Evolutionary conservation across 2,113 vertebrate species (phyloP), one percentile per base, ranked within the genome.

Genomic region (Charina bottae): DNA sequence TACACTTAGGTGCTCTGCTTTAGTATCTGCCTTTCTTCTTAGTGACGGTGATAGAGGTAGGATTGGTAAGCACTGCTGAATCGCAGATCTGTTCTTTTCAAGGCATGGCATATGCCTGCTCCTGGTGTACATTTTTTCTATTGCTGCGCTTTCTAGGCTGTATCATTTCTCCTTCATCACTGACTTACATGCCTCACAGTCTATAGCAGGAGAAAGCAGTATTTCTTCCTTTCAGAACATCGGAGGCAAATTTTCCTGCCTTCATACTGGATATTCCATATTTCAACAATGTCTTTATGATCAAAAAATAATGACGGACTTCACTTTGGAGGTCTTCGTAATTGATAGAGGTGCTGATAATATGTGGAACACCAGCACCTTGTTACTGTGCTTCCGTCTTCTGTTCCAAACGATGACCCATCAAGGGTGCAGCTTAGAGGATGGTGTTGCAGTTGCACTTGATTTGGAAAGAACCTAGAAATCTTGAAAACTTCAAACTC

Each of bases 121-220:
- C 90, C 84, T n/a, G 17, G 0, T 42, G 59, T 92, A 33, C 64
- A 53, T 42, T 91, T 9, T 2, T n/a, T 19, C 28, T 21, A 42
- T 17, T 64, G 83, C n/a, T 21, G 2, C 12, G 87, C 88, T 87
- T 91, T 56, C 91, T 93, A 92, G 88, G 91, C 54, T 68, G 64
- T 83, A 83, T 88, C 89, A 91, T 92, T 93, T 87, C 92, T 94
- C 87, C 92, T 95, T 93, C 92, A 92, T 26, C 93, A 8, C 85
- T 86, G 28, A 28, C 87, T 90, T 91, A 94, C 91, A 92, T 24
- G 90, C 92, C 88, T 93, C 72, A 23, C 72, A 33, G 49, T 46
- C 2, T 54, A 1, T 72, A 92, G 91, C 37, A 92, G 49, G 13
- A 42, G 7, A 42, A 85, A 94, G n/a, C 87, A 86, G 90, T 87